Evolutionary conservation across 2,888 invertebrate species (phyloP).

Genomic region (Chorisops tibialis): DNA sequence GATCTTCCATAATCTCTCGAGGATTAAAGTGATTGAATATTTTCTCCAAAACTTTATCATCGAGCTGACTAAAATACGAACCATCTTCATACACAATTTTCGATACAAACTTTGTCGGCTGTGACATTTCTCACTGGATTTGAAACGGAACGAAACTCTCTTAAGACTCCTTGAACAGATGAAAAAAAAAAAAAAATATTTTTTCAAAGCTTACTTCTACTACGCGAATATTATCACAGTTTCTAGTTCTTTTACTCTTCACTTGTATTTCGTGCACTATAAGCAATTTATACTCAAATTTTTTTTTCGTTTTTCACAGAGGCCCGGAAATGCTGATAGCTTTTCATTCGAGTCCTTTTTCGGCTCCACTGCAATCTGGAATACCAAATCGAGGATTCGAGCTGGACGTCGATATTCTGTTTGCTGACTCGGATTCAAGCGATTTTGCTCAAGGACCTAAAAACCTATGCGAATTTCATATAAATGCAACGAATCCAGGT

Average conservation of each 20-base stretch:
- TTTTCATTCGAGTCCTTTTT: conserved; percentile 80
- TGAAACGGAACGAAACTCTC: not conserved
- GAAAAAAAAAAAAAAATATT: not conserved
- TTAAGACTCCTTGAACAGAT: not conserved
- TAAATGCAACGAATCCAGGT: conserved; percentile 65
- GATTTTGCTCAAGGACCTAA: conserved; percentile 67
- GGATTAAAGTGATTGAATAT: not conserved
- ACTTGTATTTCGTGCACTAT: not conserved
- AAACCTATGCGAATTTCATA: conserved; percentile 66
- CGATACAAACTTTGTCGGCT: too few species aligned
- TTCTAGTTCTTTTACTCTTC: not conserved
- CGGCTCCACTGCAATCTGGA: conserved; percentile 69
- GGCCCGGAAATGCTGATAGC: conserved; percentile 84
- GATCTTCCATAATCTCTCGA: not conserved
- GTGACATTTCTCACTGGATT: too few species aligned
- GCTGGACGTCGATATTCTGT: conserved; percentile 81
- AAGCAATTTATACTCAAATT: not conserved
- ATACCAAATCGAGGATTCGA: conserved; percentile 75
- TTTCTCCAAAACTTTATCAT: not conserved
- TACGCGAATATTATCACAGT: too few species aligned
- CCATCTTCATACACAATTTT: too few species aligned
- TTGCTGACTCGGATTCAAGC: conserved; percentile 81
- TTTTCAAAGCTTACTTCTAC: not conserved
- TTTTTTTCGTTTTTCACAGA: conserved; percentile 44
- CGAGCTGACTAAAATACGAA: not conserved